Base-by-base conservation (phyloP, 1,140 invertebrate species). In the Pogonus chalceus region DNA sequence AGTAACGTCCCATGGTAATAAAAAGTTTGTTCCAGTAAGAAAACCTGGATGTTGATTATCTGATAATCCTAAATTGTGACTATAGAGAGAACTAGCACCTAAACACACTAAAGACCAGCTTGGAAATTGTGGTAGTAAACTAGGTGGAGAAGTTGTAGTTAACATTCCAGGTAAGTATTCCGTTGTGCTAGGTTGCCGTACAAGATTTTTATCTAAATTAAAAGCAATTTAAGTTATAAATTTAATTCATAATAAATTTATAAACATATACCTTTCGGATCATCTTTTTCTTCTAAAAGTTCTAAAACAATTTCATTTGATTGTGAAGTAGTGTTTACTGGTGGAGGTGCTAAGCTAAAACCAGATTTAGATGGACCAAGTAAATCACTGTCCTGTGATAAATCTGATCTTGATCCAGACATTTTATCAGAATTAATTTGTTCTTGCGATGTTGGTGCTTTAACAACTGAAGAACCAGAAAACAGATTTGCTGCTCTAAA, bases 1-100 rank as follows among this genome's bases (percentile, higher is more conserved):
- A 12, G 85, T 82, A 0, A 96, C 90, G 72, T 98, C 94, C 93
- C 94, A 98, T 0, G 95, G 95, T 49, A 98, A 70, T 14, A 99
- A 74, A 69, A 89, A 96, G 64, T 95, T 92, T 20, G 91, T 90
- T 35, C 88, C 89, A 39, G 81, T 79, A 21, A 96, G 72, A 69
- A 98, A 91, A 1, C 93, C 94, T 23, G 91, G 84, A 64, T 88
- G 84, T 61, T 86, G 83, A 56, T 83, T 76, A 61, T 85, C 83
- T 21, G 79, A 79, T 52, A 89, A 66, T 56, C 91, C 94, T 56
- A 86, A 78, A 69, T 87, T 90, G 65, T 96, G 92, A 20, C 88
- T 92, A 68, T 98, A 98, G 10, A 93, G 73, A 56, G 88, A 92
- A 23, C 90, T 91, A 0, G 88, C 82, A 4, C 95, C 96, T 0